These are phyloP conservation scores for Ariopsis seemanni DNA, from an alignment of 2,113 vertebrate genomes.

Conservation along the genomic window DNA sequence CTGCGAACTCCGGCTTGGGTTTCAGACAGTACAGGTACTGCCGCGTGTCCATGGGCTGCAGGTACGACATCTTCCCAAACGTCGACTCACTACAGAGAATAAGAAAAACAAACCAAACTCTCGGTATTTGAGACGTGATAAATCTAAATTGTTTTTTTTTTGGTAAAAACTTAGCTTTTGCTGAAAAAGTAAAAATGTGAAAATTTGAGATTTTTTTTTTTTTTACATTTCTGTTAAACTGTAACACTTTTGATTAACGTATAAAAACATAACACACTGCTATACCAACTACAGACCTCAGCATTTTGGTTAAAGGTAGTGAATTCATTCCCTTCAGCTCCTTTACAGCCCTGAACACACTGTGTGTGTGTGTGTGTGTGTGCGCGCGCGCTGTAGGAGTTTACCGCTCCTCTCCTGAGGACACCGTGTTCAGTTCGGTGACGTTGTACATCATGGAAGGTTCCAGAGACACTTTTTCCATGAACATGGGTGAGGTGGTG, in stretches of 20 bases:
- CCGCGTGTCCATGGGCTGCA: constrained; percentile 96
- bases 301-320: neutral
- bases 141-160: too few relatives aligned
- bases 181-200: neutral
- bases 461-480: constrained; percentile 98
- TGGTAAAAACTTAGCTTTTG: too few relatives aligned
- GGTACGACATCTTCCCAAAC: constrained; percentile 92
- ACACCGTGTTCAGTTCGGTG: constrained; percentile 86
- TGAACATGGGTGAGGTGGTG: constrained; percentile 97
- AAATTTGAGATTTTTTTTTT: too few relatives aligned
- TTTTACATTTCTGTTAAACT: too few relatives aligned
- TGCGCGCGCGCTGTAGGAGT: neutral
- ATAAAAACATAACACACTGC: neutral
- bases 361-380: neutral
- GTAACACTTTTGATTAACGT: neutral
- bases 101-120: neutral
- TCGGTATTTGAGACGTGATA: neutral
- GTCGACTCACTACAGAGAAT: constrained; percentile 82
- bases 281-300: too few relatives aligned
- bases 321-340: neutral
- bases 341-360: neutral
- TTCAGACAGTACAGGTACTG: constrained; percentile 97
- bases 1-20: constrained; percentile 94
- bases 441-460: constrained; percentile 98
- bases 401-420: constrained; percentile 78